Conservation (phyloP, 2,888 invertebrate species). For the Mimas tiliae region DNA sequence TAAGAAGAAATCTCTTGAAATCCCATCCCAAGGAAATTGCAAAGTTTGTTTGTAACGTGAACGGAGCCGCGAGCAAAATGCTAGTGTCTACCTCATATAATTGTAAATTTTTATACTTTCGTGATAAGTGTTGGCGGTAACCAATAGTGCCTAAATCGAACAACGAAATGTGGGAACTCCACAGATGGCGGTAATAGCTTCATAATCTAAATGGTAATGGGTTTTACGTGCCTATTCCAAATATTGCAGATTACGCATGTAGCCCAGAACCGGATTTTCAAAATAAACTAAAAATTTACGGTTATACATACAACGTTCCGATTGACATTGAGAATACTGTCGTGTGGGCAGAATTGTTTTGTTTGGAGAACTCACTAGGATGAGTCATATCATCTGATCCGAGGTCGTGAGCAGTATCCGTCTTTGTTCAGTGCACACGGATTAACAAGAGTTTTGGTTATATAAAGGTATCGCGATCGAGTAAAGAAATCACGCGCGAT, state of each 20-base stretch:
- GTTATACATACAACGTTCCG: constrained; percentile 35
- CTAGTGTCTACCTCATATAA: no score
- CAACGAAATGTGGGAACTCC: background rate
- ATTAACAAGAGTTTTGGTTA: constrained; percentile 34
- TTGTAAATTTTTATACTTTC: no score
- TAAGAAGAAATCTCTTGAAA: no score
- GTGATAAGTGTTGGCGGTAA: no score
- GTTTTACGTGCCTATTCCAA: constrained; percentile 9
- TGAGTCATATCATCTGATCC: constrained; percentile 69
- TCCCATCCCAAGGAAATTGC: no score
- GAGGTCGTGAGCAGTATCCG: constrained; percentile 71
- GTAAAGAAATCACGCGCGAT: constrained; percentile 42
- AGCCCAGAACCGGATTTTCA: background rate
- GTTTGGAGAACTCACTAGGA: constrained; percentile 48
- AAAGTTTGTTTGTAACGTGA: no score
- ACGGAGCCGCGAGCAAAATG: no score
- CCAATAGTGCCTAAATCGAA: background rate
- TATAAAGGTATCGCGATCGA: constrained; percentile 33
- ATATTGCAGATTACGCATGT: background rate
- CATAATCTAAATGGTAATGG: constrained; percentile 8
- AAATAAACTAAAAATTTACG: constrained; percentile 6
- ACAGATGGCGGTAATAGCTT: constrained; percentile 11
- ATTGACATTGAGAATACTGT: constrained; percentile 46
- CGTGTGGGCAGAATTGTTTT: constrained; percentile 51
- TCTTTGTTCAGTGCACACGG: constrained; percentile 48